Evolutionary conservation across 2,113 vertebrate species (phyloP).

Genomic region (Tricholaema leucomelas): DNA sequence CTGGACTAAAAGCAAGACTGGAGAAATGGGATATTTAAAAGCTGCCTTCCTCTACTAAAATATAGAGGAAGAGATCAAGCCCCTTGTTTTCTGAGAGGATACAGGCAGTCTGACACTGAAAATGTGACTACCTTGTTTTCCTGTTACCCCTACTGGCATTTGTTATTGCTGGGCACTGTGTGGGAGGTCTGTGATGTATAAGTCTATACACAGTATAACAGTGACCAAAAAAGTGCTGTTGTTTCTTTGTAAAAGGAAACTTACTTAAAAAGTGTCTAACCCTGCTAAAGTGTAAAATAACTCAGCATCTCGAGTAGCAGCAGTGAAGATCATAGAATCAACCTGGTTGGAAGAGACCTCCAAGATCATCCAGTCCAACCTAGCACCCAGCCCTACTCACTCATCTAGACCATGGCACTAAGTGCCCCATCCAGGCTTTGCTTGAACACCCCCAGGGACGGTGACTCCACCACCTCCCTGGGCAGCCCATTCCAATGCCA

Average conservation of each 20-base stretch:
- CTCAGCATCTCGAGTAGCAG: not conserved
- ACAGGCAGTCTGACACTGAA: not conserved
- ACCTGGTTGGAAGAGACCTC: too few species aligned
- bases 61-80: not conserved
- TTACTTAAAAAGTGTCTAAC: not conserved
- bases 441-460: too few species aligned
- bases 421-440: too few species aligned
- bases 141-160: not conserved
- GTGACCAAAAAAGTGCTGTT: not conserved
- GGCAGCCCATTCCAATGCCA: too few species aligned
- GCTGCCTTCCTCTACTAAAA: not conserved
- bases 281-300: not conserved
- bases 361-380: too few species aligned
- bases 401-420: too few species aligned
- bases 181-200: not conserved
- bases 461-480: too few species aligned
- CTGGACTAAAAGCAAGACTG: not conserved
- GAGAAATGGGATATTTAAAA: constrained; percentile 10
- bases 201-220: not conserved
- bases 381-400: too few species aligned
- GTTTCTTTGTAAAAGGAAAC: not conserved
- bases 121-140: not conserved
- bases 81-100: not conserved
- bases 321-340: not conserved
- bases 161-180: not conserved